Evolutionary conservation across 2,113 vertebrate species (phyloP), one percentile per base, ranked within the genome.

Genomic region (Chlamydotis undulata): DNA sequence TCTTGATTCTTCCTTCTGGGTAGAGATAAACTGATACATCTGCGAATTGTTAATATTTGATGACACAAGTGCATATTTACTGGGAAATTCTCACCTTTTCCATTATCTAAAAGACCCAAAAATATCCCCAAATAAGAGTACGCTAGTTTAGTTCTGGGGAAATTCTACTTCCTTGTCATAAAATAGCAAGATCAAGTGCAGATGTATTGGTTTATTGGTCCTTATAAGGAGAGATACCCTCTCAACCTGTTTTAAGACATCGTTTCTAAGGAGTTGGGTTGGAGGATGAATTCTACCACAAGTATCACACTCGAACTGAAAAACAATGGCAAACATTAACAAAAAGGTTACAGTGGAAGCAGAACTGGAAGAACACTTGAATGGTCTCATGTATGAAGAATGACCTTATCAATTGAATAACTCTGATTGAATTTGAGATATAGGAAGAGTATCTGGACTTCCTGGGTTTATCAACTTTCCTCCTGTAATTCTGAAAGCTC

Each of bases 21-120:
- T 22, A 74, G 59, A 91, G 94, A 88, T 86, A 88, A 83, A 80
- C n/a, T 63, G 7, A 12, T 50, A 3, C 3, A 6, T 52, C 64
- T 82, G 50, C 65, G 65, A 84, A 65, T 79, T 79, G 23, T 87
- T 43, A 86, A 93, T 59, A 37, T 57, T 92, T 81, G 19, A 82
- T 91, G 47, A 63, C n/a, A 75, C 39, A 49, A 79, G 53, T 74
- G 37, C 87, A 67, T 68, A 57, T 94, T 94, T 93, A 83, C 90
- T 77, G 31, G 31, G 64, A 91, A 93, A 95, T 76, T 68, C 85
- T 78, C 61, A 56, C 37, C 12, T 94, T 91, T 90, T 95, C 55
- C 79, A 73, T 94, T 97, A 89, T 91, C 45, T 87, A 87, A 67
- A 84, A 69, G 76, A 52, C 7, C 7, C 18, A 84, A 71, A 96